Conservation (phyloP, 2,888 invertebrate species). For the Pteria penguin region DNA sequence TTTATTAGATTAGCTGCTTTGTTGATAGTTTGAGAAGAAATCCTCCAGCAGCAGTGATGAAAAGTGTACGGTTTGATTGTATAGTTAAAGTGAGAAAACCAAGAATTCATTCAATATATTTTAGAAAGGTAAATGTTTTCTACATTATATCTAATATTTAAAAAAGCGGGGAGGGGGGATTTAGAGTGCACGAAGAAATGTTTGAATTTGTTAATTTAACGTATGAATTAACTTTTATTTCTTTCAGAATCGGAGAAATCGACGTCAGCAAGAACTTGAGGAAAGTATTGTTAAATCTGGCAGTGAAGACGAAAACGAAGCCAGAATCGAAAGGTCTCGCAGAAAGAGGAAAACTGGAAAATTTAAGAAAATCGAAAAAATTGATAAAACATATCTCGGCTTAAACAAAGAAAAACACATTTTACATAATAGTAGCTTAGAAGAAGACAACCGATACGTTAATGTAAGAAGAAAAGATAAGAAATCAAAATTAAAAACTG, state of each 20-base stretch:
- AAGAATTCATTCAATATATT: neutral
- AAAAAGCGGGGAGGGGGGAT: too few species aligned
- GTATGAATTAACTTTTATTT: too few species aligned
- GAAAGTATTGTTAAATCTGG: constrained; percentile 44
- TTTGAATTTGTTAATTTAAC: neutral
- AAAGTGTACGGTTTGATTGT: neutral
- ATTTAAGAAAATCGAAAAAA: constrained; percentile 4
- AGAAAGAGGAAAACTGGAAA: constrained; percentile 5
- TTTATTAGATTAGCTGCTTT: too few species aligned
- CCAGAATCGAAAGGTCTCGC: neutral
- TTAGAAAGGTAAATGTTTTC: neutral
- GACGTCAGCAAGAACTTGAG: constrained; percentile 25
- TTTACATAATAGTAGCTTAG: constrained; percentile 5
- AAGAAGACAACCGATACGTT: neutral
- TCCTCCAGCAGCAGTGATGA: too few species aligned
- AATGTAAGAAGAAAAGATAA: neutral
- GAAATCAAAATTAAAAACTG: neutral
- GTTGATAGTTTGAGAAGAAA: too few species aligned
- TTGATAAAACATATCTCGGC: constrained; percentile 1
- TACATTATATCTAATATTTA: too few species aligned
- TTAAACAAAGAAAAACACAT: constrained; percentile 26
- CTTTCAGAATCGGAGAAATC: neutral
- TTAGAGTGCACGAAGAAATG: too few species aligned
- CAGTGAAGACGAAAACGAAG: constrained; percentile 40
- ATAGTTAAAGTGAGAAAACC: neutral